These are phyloP conservation scores for Pasiphila rectangulata DNA, from an alignment of 2,888 invertebrate genomes.

Conservation along the genomic window DNA sequence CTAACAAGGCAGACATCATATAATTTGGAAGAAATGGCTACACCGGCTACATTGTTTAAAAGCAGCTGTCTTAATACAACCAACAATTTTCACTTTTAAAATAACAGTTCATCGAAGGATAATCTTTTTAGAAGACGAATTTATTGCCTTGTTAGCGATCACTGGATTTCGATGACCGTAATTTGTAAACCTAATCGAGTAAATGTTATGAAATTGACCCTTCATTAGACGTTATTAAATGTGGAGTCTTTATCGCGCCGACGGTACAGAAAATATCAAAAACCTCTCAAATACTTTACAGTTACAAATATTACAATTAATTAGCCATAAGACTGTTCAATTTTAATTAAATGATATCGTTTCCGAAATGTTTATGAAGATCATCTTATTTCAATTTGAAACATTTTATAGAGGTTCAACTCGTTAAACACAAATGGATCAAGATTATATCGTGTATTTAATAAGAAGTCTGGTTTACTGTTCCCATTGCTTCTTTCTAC, in stretches of 20 bases:
- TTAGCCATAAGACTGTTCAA: slow-evolving; percentile 40
- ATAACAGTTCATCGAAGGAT: slow-evolving; percentile 54
- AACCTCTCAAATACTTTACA: slow-evolving; percentile 26
- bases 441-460: slow-evolving; percentile 34
- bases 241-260: slow-evolving; percentile 42
- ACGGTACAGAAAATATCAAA: slow-evolving; percentile 26
- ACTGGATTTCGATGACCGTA: slow-evolving; percentile 55
- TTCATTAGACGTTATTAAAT: slow-evolving; percentile 64
- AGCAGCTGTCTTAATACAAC: slow-evolving; percentile 59
- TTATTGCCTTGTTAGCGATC: slow-evolving; percentile 51
- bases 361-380: slow-evolving; percentile 37
- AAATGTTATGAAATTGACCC: slow-evolving; percentile 65
- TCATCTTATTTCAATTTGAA: slow-evolving; percentile 36
- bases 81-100: slow-evolving; percentile 72
- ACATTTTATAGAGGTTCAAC: slow-evolving; percentile 34
- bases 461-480: slow-evolving; percentile 31
- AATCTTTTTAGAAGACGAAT: slow-evolving; percentile 41
- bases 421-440: slow-evolving; percentile 37
- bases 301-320: slow-evolving; percentile 41
- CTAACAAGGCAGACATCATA: slow-evolving; percentile 62
- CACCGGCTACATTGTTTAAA: slow-evolving; percentile 44
- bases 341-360: slow-evolving; percentile 40
- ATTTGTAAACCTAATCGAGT: slow-evolving; percentile 61
- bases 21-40: slow-evolving; percentile 60
- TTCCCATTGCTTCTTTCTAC: slow-evolving; percentile 30